Evolutionary conservation across 2,888 invertebrate species (phyloP).

Genomic region (Artemia sinica): DNA sequence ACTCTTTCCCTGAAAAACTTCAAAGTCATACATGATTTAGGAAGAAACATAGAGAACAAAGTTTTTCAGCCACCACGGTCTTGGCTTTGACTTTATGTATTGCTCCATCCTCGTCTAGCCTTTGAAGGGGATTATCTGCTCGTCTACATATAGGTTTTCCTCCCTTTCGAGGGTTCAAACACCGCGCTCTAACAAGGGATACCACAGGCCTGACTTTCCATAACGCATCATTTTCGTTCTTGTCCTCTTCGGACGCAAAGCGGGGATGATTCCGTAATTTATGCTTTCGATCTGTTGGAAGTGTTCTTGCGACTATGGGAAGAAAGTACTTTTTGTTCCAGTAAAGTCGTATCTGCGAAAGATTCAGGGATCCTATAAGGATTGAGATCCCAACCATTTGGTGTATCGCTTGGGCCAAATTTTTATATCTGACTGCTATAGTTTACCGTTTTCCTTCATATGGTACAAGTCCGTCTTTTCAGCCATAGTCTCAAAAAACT

Average conservation of each 20-base stretch:
- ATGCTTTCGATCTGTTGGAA: background rate
- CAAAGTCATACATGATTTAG: background rate
- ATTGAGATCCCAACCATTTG: conserved; percentile 5
- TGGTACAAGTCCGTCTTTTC: no score
- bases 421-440: background rate
- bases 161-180: background rate
- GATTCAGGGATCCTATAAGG: conserved; percentile 1
- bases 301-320: background rate
- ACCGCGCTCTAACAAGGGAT: background rate
- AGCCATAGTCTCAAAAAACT: no score
- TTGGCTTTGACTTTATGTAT: background rate
- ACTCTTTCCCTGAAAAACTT: background rate
- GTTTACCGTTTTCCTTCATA: background rate
- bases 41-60: background rate
- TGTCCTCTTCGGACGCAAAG: background rate
- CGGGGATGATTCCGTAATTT: background rate
- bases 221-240: background rate
- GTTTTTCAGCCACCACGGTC: background rate
- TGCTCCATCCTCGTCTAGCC: background rate
- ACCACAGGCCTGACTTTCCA: conserved; percentile 12
- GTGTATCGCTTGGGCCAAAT: background rate
- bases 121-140: conserved; percentile 4
- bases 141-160: no score
- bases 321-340: background rate
- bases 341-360: background rate